Base-by-base conservation (phyloP, 2,797 vertebrate species). In the Gallinago solitaria region DNA sequence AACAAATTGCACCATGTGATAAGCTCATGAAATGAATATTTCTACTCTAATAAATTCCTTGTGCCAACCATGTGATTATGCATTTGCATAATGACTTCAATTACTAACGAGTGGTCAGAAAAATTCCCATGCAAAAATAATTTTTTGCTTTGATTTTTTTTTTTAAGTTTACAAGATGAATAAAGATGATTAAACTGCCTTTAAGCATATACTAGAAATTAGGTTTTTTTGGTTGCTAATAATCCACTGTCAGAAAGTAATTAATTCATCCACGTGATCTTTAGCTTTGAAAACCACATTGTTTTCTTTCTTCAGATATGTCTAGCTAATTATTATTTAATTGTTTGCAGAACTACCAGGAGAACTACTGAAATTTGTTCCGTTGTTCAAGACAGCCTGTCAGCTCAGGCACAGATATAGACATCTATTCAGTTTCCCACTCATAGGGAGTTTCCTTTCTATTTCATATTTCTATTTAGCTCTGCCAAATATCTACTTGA, bases 1-100 rank as follows among this genome's bases (percentile, higher is more conserved):
- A 93, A 90, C 27, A 87, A 94, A 88, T 80, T 90, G 60, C 67
- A 94, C 47, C 71, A 84, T 27, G n/a, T 60, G 53, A 81, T 59
- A 89, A 75, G 32, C n/a, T 65, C 82, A 87, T 39, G 33, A 87
- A 86, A 82, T 23, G 20, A 76, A 9, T 56, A 35, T 78, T 94
- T 88, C 37, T 45, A n/a, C 47, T 87, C 9, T 30, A 56, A 57
- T 57, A 64, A 82, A 83, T 81, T 89, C 17, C n/a, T 82, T 68
- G 35, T 80, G 79, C 28, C 74, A 84, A 84, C 50, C 47, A 35
- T 59, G 39, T 79, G 57, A 87, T 61, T 90, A 16, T 54, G 5
- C 7, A 28, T 91, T 91, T 93, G 47, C 84, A 87, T 76, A 82
- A 73, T 64, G 45, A 91, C 32, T 73, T 94, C 8, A 68, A 93